Base-by-base conservation (phyloP, 1,140 invertebrate species). In the Phymastichus coffea region DNA sequence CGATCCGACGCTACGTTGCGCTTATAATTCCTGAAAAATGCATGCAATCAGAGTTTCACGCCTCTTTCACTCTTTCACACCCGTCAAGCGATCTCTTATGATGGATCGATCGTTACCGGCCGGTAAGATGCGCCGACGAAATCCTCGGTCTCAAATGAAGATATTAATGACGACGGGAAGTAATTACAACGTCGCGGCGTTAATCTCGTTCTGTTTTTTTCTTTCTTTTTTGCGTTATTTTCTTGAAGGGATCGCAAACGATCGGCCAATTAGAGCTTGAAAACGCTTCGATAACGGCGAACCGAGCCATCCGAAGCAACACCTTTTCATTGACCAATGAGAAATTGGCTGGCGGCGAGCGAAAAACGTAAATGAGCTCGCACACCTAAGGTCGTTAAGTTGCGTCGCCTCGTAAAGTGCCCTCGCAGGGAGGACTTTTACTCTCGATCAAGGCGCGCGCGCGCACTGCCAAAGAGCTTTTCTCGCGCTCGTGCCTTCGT, bases 271-370 rank as follows among this genome's bases (percentile, higher is more conserved):
- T 67, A 64, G 56, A 63, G 61, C 60, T 61, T 58, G 57, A 30
- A n/a, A n/a, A n/a, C n/a, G n/a, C n/a, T 60, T 43, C 57, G 43
- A 55, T 67, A 75, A 71, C 72, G 73, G 73, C 69, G 70, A 73
- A 75, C 75, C 57, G 47, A n/a, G 20, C 33, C 38, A 52, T 44
- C 48, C 14, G 4, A 52, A n/a, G n/a, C n/a, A n/a, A n/a, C n/a
- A n/a, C n/a, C n/a, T n/a, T n/a, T 38, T 43, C 26, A 12, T 3
- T 8, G 37, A 40, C 15, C 9, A 15, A 15, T 9, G 9, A 40
- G 15, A 40, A 15, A 40, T 9, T 25, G 23, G 10, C 4, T 17
- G 2, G 2, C 33, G n/a, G 4, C 38, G 15, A n/a, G 49, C 2
- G 15, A 41, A 59, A 38, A 59, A 46, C 15, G 48, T 14, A 41